Percentiles rank a stretch among this genome's conserved stretches.
Conservation (phyloP, 1,140 invertebrate genomes). For the Monochamus saltuarius region DNA sequence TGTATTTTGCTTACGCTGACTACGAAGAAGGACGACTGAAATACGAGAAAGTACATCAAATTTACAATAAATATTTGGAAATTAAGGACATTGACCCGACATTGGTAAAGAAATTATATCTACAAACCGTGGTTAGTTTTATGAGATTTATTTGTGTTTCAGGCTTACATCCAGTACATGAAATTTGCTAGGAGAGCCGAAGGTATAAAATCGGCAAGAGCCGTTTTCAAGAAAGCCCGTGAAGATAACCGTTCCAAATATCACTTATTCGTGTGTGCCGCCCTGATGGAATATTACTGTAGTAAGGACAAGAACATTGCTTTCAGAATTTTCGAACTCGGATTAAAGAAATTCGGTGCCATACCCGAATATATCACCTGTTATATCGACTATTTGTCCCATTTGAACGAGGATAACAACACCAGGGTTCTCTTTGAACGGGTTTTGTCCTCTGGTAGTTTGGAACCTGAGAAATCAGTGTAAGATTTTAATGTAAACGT, state of each 20-base stretch:
- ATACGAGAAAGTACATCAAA: slow-evolving; percentile 96
- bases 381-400: slow-evolving; percentile 96
- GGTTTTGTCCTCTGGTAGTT: slow-evolving; percentile 89
- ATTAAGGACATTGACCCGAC: slow-evolving; percentile 92
- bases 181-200: slow-evolving; percentile 96
- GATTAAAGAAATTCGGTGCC: slow-evolving; percentile 93
- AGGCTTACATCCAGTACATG: slow-evolving; percentile 99
- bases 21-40: slow-evolving; percentile 97
- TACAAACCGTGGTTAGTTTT: slow-evolving; percentile 27
- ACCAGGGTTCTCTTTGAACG: slow-evolving; percentile 96
- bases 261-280: slow-evolving; percentile 95
- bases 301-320: slow-evolving; percentile 99
- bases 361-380: slow-evolving; percentile 93
- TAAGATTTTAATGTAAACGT: slow-evolving; percentile 58
- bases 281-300: slow-evolving; percentile 99
- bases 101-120: slow-evolving; percentile 62
- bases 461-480: slow-evolving; percentile 91
- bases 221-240: slow-evolving; percentile 92
- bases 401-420: slow-evolving; percentile 99
- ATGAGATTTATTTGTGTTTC: slow-evolving; percentile 25
- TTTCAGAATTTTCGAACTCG: slow-evolving; percentile 97
- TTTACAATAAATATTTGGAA: slow-evolving; percentile 90
- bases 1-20: slow-evolving; percentile 98
- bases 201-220: slow-evolving; percentile 94
- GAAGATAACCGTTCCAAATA: slow-evolving; percentile 86